Evolutionary conservation across 2,113 vertebrate genomes (phyloP).

Genomic region (Saiga tatarica): DNA sequence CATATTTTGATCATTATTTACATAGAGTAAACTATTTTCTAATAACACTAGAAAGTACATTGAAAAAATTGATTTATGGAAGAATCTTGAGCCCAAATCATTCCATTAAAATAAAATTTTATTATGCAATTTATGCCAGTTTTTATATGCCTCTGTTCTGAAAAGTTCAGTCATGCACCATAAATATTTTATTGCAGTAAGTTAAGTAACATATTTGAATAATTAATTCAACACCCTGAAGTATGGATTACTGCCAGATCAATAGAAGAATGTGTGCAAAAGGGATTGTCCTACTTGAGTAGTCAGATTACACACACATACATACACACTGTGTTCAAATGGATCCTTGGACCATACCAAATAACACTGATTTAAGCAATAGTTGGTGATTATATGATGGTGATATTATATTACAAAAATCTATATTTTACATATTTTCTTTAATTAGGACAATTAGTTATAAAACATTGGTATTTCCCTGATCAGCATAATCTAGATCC

Average conservation of each 20-base stretch:
- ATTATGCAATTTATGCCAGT: background rate
- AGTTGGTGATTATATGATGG: background rate
- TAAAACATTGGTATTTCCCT: background rate
- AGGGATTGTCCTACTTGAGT: background rate
- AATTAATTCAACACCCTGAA: slow-evolving; percentile 17
- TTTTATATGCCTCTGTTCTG: slow-evolving; percentile 15
- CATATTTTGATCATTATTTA: slow-evolving; percentile 13
- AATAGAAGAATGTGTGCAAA: background rate
- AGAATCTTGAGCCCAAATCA: background rate
- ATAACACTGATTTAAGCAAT: background rate
- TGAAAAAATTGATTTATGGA: background rate
- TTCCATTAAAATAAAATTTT: slow-evolving; percentile 20
- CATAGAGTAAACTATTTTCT: background rate
- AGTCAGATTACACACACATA: background rate
- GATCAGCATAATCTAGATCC: background rate
- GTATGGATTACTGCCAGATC: background rate
- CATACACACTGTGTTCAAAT: background rate
- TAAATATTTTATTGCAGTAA: slow-evolving; percentile 49
- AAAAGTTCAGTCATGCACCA: background rate
- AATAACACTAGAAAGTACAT: background rate
- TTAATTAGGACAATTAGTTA: background rate
- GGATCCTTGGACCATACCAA: background rate
- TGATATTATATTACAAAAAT: background rate
- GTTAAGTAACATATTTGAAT: slow-evolving; percentile 13
- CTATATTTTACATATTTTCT: background rate